A percentile compares a stretch with the other conserved stretches of the same genome.
These are phyloP conservation scores for roundworm (Caenorhabditis elegans) DNA, from an alignment of 1,140 invertebrate genomes.

Conservation along the genomic window WBcel235 BX284604.4:351501-352000, in stretches of 20 bases:
- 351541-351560: no score
- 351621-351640: slow-evolving; percentile 46
- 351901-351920: slow-evolving; percentile 34
- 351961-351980: slow-evolving; percentile 31
- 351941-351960: slow-evolving; percentile 18
- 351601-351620: neutral
- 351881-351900: slow-evolving; percentile 30
- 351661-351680: slow-evolving; percentile 37
- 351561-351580: no score
- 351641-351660: slow-evolving; percentile 44
- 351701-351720: slow-evolving; percentile 7
- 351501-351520: no score
- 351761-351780: slow-evolving; percentile 36
- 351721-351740: neutral
- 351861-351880: slow-evolving; percentile 38
- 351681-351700: slow-evolving; percentile 36
- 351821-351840: slow-evolving; percentile 36
- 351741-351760: neutral
- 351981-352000: neutral
- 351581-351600: no score
- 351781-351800: slow-evolving; percentile 39
- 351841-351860: slow-evolving; percentile 29
- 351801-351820: neutral
- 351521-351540: no score
- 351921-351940: slow-evolving; percentile 37